A percentile compares a stretch with the other conserved stretches of the same genome.
These are phyloP conservation scores for Esox lucius DNA, from an alignment of 2,797 vertebrate genomes.

Conservation along the genomic window DNA sequence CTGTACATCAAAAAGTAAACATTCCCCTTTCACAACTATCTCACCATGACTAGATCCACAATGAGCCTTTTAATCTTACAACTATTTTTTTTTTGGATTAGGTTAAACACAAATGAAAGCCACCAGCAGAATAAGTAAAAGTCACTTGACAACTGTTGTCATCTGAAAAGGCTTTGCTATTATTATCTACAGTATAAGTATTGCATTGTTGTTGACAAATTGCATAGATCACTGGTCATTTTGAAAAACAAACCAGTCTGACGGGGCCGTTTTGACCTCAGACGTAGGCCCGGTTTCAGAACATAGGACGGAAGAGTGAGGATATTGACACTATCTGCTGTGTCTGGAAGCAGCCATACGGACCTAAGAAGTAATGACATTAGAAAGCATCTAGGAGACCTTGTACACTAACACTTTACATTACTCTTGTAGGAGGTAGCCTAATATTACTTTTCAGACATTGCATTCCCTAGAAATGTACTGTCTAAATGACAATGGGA, in stretches of 20 bases:
- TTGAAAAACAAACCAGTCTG: constrained; percentile 6
- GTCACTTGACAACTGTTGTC: constrained; percentile 8
- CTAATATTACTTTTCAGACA: constrained; percentile 60
- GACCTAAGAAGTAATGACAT: constrained; percentile 51
- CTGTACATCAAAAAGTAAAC: constrained; percentile 28
- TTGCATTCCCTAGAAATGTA: constrained; percentile 30
- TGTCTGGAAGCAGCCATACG: constrained; percentile 55
- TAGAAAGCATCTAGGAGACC: constrained; percentile 24
- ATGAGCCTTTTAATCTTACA: neutral
- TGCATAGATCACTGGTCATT: constrained; percentile 69
- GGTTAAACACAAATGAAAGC: neutral
- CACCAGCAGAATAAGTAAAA: neutral
- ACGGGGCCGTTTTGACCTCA: neutral
- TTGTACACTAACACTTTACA: constrained; percentile 46
- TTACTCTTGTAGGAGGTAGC: constrained; percentile 60
- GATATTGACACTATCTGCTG: constrained; percentile 72
- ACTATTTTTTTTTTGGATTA: neutral
- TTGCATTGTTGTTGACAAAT: constrained; percentile 65
- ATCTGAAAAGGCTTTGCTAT: constrained; percentile 40
- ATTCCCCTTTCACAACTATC: constrained; percentile 60
- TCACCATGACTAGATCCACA: constrained; percentile 21
- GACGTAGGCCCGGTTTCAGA: constrained; percentile 52
- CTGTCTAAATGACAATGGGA: constrained; percentile 14
- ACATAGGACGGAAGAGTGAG: constrained; percentile 58
- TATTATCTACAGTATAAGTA: constrained; percentile 52